phyloP scores from a whole-genome alignment of 2,797 vertebrate species.

The Acomys russatus region DNA sequence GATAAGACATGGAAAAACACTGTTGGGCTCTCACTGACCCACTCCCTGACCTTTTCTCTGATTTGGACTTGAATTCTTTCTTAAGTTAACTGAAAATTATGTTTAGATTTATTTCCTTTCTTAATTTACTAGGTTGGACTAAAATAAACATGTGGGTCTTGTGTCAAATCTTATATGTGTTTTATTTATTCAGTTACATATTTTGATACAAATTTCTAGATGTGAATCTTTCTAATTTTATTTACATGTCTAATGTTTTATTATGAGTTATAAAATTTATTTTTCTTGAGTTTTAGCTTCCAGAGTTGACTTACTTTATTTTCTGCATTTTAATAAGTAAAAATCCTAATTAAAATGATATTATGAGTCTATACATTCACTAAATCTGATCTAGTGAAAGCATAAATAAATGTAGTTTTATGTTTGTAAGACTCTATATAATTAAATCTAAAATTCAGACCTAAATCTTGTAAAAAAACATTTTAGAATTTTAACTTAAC shows the following conservation, averaged over 20 bases:
- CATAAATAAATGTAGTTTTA: neutral
- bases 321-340: neutral
- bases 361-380: neutral
- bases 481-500: constrained; percentile 3
- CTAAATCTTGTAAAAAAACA: neutral
- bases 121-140: neutral
- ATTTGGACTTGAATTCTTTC: neutral
- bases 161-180: neutral
- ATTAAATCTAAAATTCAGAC: constrained; percentile 6
- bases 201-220: neutral
- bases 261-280: neutral
- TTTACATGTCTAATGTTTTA: neutral
- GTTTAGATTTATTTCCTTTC: neutral
- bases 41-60: neutral
- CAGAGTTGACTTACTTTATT: constrained; percentile 25
- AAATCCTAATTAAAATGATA: neutral
- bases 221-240: neutral
- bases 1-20: neutral
- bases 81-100: neutral
- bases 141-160: neutral
- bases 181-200: neutral
- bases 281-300: neutral
- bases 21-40: neutral
- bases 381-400: neutral
- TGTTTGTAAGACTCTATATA: neutral